Base-by-base conservation (phyloP, 2,113 vertebrate species). In the Eira barbara region DNA sequence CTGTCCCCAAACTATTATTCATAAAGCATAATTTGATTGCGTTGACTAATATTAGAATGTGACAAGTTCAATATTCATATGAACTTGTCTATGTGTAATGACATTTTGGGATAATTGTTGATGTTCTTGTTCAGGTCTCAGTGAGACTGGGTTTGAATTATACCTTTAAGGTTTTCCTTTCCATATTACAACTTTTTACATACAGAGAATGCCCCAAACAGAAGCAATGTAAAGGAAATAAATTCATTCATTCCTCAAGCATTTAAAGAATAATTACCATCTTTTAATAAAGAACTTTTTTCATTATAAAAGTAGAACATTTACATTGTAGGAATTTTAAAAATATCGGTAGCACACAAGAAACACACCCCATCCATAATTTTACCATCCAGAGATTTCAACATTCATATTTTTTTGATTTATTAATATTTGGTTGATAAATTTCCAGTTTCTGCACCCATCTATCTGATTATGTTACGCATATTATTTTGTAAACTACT, bases 371-470 rank as follows among this genome's bases (percentile, higher is more conserved):
- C 23, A 27, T 13, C 14, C 8, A 29, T 57, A 79, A 80, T 65
- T 87, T 52, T 65, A 65, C 4, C 42, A 42, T 49, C 36, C 36
- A 65, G 80, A 82, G n/a, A 82, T 73, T 83, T 86, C 27, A 94
- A 27, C 14, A 42, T 57, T 80, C 67, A 20, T 79, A 17, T 74
- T 76, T 92, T 80, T 42, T 45, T 94, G 80, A 86, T 76, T 92
- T 97, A 57, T 83, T 83, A 86, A 81, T 87, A 65, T 90, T 90
- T 82, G 47, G 20, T 82, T 80, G n/a, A 52, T 83, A 11, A 90
- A 59, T 36, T 92, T 92, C 39, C 27, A 76, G 39, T 78, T 94
- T 92, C 67, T 52, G 31, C 27, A 17, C 57, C 14, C 57, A 39
- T 36, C 12, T 61, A 45, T 79, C 11, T 45, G 63, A 82, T 90